phyloP scores from a whole-genome alignment of 2,797 vertebrate species.

The Ceryle rudis region DNA sequence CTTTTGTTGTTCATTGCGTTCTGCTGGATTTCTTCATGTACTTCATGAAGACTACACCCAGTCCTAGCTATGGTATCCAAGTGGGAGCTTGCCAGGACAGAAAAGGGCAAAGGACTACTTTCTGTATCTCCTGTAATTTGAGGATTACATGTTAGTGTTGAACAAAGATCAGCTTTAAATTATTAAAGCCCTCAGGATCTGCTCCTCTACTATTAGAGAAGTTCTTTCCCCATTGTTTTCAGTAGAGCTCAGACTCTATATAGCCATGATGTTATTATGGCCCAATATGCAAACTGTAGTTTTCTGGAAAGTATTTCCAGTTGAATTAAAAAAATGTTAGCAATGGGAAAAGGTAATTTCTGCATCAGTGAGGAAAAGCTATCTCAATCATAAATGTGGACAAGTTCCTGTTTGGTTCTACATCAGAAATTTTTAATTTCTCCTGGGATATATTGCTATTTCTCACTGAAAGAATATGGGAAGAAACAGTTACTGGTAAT shows the following conservation, averaged over 20 bases:
- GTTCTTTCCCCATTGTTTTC: not conserved
- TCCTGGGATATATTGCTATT: not conserved
- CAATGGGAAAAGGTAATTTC: not conserved
- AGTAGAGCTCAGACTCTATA: not conserved
- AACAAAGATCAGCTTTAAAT: not conserved
- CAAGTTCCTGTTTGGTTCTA: not conserved
- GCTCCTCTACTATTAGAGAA: not conserved
- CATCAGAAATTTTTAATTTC: not conserved
- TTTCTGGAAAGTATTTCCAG: not conserved
- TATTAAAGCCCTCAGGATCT: not conserved
- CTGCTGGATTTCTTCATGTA: not conserved
- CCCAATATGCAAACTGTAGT: not conserved
- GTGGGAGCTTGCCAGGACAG: not conserved
- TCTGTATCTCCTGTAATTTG: not conserved
- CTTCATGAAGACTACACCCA: not conserved
- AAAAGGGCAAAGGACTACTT: not conserved
- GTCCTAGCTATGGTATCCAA: not conserved
- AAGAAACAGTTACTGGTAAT: not conserved
- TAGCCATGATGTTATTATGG: not conserved
- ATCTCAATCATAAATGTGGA: not conserved
- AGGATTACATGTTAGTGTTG: not conserved
- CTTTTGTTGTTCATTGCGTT: not conserved
- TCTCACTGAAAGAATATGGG: not conserved
- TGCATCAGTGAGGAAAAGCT: not conserved
- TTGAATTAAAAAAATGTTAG: not conserved